These are phyloP conservation scores for Pogonomyrmex californicus DNA, from an alignment of 1,140 invertebrate species.

Conservation along the genomic window DNA sequence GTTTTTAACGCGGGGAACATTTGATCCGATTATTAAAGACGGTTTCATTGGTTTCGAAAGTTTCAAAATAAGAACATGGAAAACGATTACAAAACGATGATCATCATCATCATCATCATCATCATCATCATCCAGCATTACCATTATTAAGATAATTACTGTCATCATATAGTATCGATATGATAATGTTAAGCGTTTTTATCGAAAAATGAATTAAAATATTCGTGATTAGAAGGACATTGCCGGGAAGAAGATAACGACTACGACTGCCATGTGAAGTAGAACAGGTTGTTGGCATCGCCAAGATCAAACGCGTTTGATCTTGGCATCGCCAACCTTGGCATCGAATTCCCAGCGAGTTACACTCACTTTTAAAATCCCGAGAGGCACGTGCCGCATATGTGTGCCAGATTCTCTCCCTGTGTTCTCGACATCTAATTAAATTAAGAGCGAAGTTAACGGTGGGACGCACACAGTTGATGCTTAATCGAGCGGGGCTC, in stretches of 20 bases:
- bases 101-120: neutral
- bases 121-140: neutral
- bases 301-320: conserved; percentile 1
- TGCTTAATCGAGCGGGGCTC: neutral
- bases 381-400: neutral
- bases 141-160: conserved; percentile 26
- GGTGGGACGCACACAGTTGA: neutral
- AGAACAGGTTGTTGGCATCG: neutral
- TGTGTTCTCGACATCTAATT: conserved; percentile 13
- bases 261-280: neutral
- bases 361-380: neutral
- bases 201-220: neutral
- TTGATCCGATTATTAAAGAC: neutral
- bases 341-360: neutral
- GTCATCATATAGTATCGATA: conserved; percentile 11
- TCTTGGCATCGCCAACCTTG: neutral
- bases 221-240: neutral
- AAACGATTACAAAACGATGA: neutral
- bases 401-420: neutral
- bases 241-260: neutral
- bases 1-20: neutral
- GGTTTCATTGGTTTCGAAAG: neutral
- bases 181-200: conserved; percentile 20
- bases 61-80: neutral
- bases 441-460: neutral